Evolutionary conservation across 2,888 invertebrate species (phyloP).

Genomic region (Chaetogeoica ovagalla): DNA sequence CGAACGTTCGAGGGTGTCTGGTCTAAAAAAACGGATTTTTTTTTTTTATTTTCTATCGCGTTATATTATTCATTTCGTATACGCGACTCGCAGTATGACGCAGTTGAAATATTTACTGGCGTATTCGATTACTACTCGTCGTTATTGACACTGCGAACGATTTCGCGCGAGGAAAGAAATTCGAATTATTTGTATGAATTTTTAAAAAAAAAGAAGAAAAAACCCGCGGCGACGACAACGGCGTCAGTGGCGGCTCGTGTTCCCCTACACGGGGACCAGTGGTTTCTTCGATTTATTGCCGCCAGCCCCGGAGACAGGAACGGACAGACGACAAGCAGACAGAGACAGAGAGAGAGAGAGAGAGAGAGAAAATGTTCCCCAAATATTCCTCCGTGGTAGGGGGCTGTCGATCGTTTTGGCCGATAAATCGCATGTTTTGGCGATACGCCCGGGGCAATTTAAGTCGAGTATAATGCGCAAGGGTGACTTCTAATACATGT

Average conservation of each 20-base stretch:
- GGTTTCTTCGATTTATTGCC: constrained; percentile 50
- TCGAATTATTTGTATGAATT: constrained; percentile 50
- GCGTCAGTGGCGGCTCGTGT: constrained; percentile 4
- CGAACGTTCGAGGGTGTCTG: constrained; percentile 4
- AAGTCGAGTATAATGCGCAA: constrained; percentile 52
- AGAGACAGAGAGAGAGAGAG: background rate
- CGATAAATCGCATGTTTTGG: constrained; percentile 53
- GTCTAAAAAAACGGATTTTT: background rate
- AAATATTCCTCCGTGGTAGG: constrained; percentile 31
- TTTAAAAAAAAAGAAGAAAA: constrained; percentile 20
- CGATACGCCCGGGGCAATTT: constrained; percentile 53
- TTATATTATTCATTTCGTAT: background rate
- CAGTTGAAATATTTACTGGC: constrained; percentile 21
- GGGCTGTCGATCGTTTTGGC: constrained; percentile 53
- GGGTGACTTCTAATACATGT: constrained; percentile 53
- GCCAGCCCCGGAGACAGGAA: background rate
- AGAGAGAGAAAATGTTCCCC: background rate
- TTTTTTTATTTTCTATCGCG: too few species aligned
- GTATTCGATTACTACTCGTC: background rate
- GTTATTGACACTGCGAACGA: background rate
- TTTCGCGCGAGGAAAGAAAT: constrained; percentile 27
- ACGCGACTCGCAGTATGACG: too few species aligned
- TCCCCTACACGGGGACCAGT: constrained; percentile 40
- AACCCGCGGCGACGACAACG: background rate
- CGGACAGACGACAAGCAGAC: too few species aligned